A percentile compares a stretch with the other conserved stretches of the same genome.
Conservation (phyloP, 1,140 invertebrate genomes). For the Musca vetustissima region DNA sequence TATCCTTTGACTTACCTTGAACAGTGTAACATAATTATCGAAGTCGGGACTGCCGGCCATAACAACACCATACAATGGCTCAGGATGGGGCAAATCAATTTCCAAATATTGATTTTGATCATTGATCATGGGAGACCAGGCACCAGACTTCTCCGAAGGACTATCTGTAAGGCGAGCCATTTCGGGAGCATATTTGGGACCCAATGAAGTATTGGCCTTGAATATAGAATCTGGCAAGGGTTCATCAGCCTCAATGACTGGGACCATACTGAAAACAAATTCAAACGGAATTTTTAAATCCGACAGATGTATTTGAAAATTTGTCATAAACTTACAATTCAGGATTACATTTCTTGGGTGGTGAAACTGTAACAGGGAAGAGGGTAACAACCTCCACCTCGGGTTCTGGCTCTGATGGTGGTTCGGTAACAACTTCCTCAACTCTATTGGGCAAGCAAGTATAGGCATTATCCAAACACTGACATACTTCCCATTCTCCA, state of each 20-base stretch:
- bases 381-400: conserved; percentile 25
- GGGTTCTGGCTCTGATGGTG: neutral
- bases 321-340: conserved; percentile 55
- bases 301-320: too few relatives aligned
- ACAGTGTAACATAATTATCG: conserved; percentile 75
- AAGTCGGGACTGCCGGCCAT: conserved; percentile 67
- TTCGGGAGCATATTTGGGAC: conserved; percentile 57
- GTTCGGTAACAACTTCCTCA: conserved; percentile 26
- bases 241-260: conserved; percentile 60
- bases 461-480: conserved; percentile 73
- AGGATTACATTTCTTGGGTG: conserved; percentile 58
- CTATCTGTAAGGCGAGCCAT: conserved; percentile 58
- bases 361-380: conserved; percentile 58
- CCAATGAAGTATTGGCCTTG: conserved; percentile 61
- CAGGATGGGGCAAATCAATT: conserved; percentile 64
- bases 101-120: conserved; percentile 70
- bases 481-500: conserved; percentile 62
- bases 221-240: conserved; percentile 62
- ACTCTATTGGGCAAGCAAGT: conserved; percentile 63
- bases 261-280: conserved; percentile 54
- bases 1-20: conserved; percentile 54
- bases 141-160: conserved; percentile 57
- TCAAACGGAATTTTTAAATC: too few relatives aligned
- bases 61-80: conserved; percentile 72
- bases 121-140: conserved; percentile 65